Base-by-base conservation (phyloP, 2,888 invertebrate species). In the Troilus luridus region DNA sequence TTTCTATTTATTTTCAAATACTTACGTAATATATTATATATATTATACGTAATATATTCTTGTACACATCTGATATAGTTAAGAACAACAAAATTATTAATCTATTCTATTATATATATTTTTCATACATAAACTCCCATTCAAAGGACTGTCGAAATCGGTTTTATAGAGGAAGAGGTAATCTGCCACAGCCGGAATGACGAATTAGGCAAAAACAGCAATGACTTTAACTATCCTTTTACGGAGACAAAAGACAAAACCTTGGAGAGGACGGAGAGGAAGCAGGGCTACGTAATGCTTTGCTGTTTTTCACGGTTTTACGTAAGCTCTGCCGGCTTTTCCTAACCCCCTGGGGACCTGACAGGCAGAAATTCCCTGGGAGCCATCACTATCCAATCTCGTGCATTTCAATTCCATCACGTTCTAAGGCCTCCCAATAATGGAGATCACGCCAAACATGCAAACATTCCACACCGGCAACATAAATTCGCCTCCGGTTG, bases 371-470 rank as follows among this genome's bases (percentile, higher is more conserved):
- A 85, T 85, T 85, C 85, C n/a, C 85, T 85, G 85, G 56, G 56
- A 85, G 56, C 85, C 85, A 85, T 85, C 85, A 56, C 85, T n/a
- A 58, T 54, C 85, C 85, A 58, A 85, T 58, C 85, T 56, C 85
- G 85, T 85, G 85, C 85, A 85, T 85, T 85, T 85, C 85, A 85
- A 85, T 85, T 85, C 85, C 85, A 85, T 85, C 85, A 85, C 85
- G 85, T 58, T 85, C 85, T 58, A 11, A 58, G 85, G 85, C 54
- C 85, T 56, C 21, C 85, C 85, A 85, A 85, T 85, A 85, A 85
- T 56, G 85, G 85, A 85, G 85, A 85, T 56, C 85, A 85, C 85
- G 85, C 85, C 85, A 58, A 85, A 56, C 85, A 85, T 85, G 85
- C 85, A 85, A 85, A 85, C 85, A 85, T 85, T 85, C 85, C 85